These are phyloP conservation scores for Caenorhabditis sp. DNA, from an alignment of 2,888 invertebrate genomes.

Conservation along the genomic window DNA sequence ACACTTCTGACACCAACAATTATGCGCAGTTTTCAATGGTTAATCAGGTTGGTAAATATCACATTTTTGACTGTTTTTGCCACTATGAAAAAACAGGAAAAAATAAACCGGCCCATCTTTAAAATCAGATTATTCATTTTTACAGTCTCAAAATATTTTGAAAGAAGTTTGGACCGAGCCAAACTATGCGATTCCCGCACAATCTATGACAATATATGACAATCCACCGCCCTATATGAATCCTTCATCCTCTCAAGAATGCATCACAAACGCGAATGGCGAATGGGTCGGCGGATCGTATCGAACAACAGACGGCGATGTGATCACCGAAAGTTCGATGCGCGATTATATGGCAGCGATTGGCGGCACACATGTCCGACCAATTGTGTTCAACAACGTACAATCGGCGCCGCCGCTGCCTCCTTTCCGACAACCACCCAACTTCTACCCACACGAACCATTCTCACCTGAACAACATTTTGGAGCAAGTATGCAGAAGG, in stretches of 20 bases:
- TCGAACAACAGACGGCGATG: slow-evolving; percentile 12
- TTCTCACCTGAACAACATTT: not conserved
- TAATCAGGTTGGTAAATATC: not conserved
- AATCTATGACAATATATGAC: no score
- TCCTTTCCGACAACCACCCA: not conserved
- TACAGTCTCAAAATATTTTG: not conserved
- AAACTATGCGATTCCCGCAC: not conserved
- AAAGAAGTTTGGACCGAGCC: not conserved
- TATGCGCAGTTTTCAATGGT: not conserved
- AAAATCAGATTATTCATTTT: not conserved
- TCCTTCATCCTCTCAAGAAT: not conserved
- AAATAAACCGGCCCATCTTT: no score
- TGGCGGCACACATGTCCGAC: slow-evolving; percentile 7
- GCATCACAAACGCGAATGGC: not conserved
- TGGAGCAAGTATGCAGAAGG: slow-evolving; percentile 4
- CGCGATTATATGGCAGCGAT: not conserved
- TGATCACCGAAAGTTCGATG: slow-evolving; percentile 11
- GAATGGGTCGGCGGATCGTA: slow-evolving; percentile 19
- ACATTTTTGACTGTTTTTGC: no score
- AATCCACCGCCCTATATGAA: not conserved
- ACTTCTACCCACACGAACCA: not conserved
- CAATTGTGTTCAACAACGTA: not conserved
- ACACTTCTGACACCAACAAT: not conserved
- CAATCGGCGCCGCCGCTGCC: not conserved
- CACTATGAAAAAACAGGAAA: no score